These are phyloP conservation scores for Ceratitis capitata DNA, from an alignment of 1,140 invertebrate species.

Conservation along the genomic window DNA sequence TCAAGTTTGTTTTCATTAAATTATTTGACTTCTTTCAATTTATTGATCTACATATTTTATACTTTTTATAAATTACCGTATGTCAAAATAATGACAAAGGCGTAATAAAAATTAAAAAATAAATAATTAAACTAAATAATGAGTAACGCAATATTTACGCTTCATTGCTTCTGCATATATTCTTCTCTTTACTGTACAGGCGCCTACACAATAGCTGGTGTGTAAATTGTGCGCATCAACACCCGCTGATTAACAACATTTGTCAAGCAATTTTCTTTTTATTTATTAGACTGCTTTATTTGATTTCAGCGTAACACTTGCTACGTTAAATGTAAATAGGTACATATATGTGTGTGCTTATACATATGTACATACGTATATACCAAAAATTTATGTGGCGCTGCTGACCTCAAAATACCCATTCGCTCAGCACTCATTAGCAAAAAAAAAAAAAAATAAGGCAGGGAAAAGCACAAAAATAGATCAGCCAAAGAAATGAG, in stretches of 20 bases:
- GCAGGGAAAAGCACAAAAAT: too few species aligned
- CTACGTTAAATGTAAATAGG: background rate
- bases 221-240: background rate
- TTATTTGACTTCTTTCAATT: too few species aligned
- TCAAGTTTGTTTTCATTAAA: too few species aligned
- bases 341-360: background rate
- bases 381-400: background rate
- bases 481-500: background rate
- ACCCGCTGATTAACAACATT: background rate
- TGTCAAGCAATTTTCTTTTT: slow-evolving; percentile 1
- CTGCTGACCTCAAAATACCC: background rate
- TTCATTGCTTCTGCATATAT: background rate
- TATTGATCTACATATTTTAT: too few species aligned
- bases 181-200: background rate
- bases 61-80: too few species aligned
- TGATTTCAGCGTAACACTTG: slow-evolving; percentile 15
- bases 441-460: background rate
- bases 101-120: too few species aligned
- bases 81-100: too few species aligned
- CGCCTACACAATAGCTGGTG: background rate
- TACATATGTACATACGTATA: background rate
- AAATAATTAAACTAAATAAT: too few species aligned
- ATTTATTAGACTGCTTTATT: slow-evolving; percentile 3
- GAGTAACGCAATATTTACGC: too few species aligned
- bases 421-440: background rate